Conservation (phyloP, 2,888 invertebrate genomes). For the Leptopterna dolabrata region DNA sequence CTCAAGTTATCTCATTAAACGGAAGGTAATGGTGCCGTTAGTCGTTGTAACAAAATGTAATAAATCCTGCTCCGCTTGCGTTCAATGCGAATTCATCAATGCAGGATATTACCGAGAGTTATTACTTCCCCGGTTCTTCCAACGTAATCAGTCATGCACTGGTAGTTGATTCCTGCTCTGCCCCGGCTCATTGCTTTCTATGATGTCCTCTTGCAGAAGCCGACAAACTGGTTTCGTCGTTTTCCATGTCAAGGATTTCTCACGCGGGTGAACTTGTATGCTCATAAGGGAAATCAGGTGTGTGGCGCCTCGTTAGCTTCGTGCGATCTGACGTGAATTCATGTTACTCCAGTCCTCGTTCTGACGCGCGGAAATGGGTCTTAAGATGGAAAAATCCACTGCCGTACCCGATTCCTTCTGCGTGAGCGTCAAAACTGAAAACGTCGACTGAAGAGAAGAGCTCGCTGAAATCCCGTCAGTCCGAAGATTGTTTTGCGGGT, state of each 20-base stretch:
- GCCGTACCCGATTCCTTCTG: too few species aligned
- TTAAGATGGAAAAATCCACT: too few species aligned
- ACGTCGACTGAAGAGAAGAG: too few species aligned
- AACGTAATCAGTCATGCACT: background rate
- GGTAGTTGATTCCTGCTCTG: background rate
- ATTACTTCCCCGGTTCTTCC: background rate
- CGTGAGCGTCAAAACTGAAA: background rate
- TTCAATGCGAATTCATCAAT: background rate
- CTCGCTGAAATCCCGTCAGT: too few species aligned
- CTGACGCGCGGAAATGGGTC: background rate
- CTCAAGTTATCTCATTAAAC: background rate
- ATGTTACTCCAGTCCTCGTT: background rate
- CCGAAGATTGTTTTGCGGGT: too few species aligned
- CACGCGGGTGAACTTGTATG: conserved; percentile 15
- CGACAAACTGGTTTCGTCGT: background rate
- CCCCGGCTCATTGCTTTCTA: background rate
- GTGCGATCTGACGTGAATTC: background rate
- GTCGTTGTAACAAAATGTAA: too few species aligned
- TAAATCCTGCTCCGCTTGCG: background rate
- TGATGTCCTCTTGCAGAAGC: background rate
- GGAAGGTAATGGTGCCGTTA: background rate
- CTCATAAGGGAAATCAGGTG: background rate
- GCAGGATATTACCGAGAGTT: background rate
- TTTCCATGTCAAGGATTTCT: conserved; percentile 26
- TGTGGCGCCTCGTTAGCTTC: background rate